Base-by-base conservation (phyloP, 2,888 invertebrate species). In the Notodonta ziczac region DNA sequence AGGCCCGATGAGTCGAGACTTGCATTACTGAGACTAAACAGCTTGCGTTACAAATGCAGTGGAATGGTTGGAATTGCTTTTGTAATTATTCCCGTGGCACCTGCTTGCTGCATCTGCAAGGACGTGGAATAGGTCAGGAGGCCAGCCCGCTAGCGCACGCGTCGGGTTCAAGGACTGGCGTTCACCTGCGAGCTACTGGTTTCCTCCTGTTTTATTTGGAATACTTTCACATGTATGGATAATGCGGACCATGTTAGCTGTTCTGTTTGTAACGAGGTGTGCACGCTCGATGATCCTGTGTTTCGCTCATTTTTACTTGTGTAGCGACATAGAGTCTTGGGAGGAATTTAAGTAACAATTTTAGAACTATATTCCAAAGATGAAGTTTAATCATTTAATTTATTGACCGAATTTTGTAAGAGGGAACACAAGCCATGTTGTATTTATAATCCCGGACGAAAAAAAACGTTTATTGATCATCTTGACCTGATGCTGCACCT, bases 91-190 rank as follows among this genome's bases (percentile, higher is more conserved):
- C 62, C 63, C 60, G 59, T 59, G 67, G 64, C 78, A 80, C 77
- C 80, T 77, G 79, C 77, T 63, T 67, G 59, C 64, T 66, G 75
- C 84, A 83, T 80, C 76, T 81, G 84, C 85, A 88, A 91, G 90
- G 90, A 88, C 88, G 78, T 74, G 69, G 77, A 80, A 91, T 91
- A 91, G 91, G 92, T 92, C 90, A 91, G 85, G 84, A 87, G 89
- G 91, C 90, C 89, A 81, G 80, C 82, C 84, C 83, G 88, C 84
- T 85, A 86, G 66, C 81, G 79, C 84, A 77, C 80, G 77, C 78
- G 78, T 72, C 76, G 65, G 65, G 78, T 76, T 82, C 88, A 89
- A 89, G 87, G 88, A 81, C 88, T 78, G 65, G 63, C 62, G 74
- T 78, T 82, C 85, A 85, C 83, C 82, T 86, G 86, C 82, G 63